Conservation (phyloP, 1,140 invertebrate species). For the Euura saliciscinereae region DNA sequence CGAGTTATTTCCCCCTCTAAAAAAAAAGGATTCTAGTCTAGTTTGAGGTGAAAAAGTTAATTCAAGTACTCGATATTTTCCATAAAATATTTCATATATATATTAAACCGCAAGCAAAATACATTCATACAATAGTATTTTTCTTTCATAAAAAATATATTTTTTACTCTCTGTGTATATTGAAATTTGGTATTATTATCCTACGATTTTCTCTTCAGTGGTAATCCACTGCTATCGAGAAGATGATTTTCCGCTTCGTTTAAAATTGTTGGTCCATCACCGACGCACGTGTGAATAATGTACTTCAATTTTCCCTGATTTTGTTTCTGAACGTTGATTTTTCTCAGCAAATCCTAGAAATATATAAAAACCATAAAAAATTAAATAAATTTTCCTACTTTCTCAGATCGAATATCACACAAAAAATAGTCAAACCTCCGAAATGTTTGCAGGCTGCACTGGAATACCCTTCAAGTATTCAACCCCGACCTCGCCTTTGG, state of each 20-base stretch:
- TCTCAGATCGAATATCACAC: slow-evolving; percentile 12
- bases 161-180: neutral
- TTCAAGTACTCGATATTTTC: neutral
- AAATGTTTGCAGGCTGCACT: slow-evolving; percentile 36
- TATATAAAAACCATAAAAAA: slow-evolving; percentile 18
- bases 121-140: too few relatives aligned
- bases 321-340: slow-evolving; percentile 54
- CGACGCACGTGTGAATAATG: slow-evolving; percentile 83
- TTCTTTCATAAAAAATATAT: neutral
- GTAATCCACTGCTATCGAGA: slow-evolving; percentile 59
- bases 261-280: slow-evolving; percentile 69
- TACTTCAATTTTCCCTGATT: slow-evolving; percentile 73
- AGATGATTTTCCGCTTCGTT: slow-evolving; percentile 62
- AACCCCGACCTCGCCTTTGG: slow-evolving; percentile 37
- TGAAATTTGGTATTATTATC: neutral
- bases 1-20: too few relatives aligned
- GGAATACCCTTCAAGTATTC: slow-evolving; percentile 67
- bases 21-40: neutral
- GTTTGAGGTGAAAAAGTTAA: neutral
- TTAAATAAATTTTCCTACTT: neutral
- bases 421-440: slow-evolving; percentile 32
- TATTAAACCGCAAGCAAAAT: too few relatives aligned
- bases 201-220: slow-evolving; percentile 25
- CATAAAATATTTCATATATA: neutral
- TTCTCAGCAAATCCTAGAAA: slow-evolving; percentile 54